phyloP scores from a whole-genome alignment of 2,113 vertebrate genomes.

The Notechis scutatus region DNA sequence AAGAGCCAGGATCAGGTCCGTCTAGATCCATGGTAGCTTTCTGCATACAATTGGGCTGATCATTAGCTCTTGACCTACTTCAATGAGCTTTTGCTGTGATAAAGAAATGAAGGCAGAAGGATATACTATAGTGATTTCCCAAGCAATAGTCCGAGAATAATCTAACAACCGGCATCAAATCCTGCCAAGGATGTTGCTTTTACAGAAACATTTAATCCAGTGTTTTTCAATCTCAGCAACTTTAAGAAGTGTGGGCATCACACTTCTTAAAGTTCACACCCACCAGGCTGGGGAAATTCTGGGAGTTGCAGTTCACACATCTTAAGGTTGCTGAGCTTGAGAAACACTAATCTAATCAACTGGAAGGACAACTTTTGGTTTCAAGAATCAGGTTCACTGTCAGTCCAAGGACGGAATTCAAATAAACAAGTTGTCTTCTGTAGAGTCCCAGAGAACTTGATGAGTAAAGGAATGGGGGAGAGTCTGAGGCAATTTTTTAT shows the following conservation, averaged over 20 bases:
- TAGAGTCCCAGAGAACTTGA: neutral
- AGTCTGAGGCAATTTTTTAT: neutral
- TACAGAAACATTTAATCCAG: neutral
- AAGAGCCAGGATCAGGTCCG: neutral
- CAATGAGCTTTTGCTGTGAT: neutral
- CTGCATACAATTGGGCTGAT: neutral
- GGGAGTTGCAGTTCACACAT: neutral
- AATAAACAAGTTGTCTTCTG: neutral
- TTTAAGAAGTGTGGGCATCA: neutral
- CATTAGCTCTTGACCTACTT: neutral
- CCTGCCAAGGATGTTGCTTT: neutral
- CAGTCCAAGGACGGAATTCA: neutral
- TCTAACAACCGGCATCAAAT: neutral
- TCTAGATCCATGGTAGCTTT: neutral
- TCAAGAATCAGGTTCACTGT: neutral
- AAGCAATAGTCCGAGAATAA: neutral
- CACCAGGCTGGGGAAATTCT: neutral
- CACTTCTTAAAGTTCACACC: no score
- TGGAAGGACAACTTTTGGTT: neutral
- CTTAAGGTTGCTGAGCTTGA: neutral
- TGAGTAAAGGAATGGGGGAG: neutral
- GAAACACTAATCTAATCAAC: neutral
- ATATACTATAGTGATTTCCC: neutral
- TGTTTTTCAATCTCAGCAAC: neutral
- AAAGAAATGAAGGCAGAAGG: neutral